Conservation (phyloP, 2,888 invertebrate species). For the Psococerastis gibbosa region DNA sequence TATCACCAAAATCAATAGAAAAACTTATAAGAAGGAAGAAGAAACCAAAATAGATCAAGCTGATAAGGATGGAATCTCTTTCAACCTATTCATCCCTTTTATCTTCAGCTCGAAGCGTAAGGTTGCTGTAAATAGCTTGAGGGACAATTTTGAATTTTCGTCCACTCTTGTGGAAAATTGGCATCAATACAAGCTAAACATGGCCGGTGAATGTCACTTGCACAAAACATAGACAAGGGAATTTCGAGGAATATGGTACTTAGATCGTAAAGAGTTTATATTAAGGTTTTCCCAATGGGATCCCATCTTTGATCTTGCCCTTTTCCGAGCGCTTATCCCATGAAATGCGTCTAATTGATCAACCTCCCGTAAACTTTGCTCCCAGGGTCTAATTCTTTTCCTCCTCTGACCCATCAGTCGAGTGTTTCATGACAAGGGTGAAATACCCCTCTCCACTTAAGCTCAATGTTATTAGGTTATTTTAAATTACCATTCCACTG, state of each 20-base stretch:
- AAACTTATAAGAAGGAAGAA: too few relatives aligned
- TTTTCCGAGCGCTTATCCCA: background rate
- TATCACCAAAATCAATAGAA: too few relatives aligned
- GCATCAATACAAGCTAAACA: background rate
- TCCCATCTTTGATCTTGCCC: conserved; percentile 6
- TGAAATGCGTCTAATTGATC: conserved; percentile 4
- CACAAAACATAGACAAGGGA: background rate
- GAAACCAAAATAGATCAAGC: conserved; percentile 1
- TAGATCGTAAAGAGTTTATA: conserved; percentile 1
- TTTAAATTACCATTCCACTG: too few relatives aligned
- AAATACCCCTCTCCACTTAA: too few relatives aligned
- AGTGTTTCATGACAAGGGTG: too few relatives aligned
- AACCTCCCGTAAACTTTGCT: too few relatives aligned
- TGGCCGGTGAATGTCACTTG: background rate
- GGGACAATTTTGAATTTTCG: conserved; percentile 1
- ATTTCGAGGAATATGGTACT: conserved; percentile 4
- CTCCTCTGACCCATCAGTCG: too few relatives aligned
- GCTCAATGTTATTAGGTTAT: too few relatives aligned
- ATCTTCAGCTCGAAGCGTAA: conserved; percentile 1
- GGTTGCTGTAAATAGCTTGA: conserved; percentile 2
- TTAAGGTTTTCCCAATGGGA: conserved; percentile 1
- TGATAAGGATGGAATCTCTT: background rate
- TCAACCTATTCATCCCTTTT: conserved; percentile 1
- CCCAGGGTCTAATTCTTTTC: too few relatives aligned
- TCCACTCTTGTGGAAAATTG: background rate